Evolutionary conservation across 2,113 vertebrate genomes (phyloP).

Genomic region (Ia io): DNA sequence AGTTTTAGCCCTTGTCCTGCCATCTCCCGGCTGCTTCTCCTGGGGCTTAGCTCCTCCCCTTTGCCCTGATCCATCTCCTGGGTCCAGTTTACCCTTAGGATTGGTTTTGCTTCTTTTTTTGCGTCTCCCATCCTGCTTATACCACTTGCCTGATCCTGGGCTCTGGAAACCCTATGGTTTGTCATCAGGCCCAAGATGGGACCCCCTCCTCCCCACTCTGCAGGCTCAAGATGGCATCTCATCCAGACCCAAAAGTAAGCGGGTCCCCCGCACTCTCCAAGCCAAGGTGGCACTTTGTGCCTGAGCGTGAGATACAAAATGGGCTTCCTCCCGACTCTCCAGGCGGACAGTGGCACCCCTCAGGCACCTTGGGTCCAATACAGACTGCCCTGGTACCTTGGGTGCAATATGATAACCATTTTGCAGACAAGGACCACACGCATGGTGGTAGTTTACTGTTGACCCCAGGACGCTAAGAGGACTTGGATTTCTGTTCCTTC

Average conservation of each 20-base stretch:
- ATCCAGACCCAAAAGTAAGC: background rate
- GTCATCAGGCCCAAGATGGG: background rate
- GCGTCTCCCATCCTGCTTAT: background rate
- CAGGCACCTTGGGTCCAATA: background rate
- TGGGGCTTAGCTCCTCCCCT: background rate
- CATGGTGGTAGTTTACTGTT: accelerated
- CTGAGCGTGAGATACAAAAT: background rate
- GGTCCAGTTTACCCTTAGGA: background rate
- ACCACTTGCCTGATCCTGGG: background rate
- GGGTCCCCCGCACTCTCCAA: background rate
- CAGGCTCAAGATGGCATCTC: background rate
- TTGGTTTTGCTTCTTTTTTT: background rate
- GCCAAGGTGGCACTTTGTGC: background rate
- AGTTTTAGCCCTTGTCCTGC: background rate
- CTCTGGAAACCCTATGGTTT: background rate
- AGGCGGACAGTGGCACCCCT: background rate
- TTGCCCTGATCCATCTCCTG: background rate
- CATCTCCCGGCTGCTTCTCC: background rate
- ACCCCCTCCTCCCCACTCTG: background rate
- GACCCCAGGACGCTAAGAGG: background rate
- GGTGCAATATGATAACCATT: accelerated
- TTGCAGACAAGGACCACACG: background rate
- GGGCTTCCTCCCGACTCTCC: background rate
- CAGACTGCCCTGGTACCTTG: background rate
- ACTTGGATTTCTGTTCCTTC: background rate